Evolutionary conservation across 2,113 vertebrate genomes (phyloP).

Genomic region (Rhinopithecus roxellana): DNA sequence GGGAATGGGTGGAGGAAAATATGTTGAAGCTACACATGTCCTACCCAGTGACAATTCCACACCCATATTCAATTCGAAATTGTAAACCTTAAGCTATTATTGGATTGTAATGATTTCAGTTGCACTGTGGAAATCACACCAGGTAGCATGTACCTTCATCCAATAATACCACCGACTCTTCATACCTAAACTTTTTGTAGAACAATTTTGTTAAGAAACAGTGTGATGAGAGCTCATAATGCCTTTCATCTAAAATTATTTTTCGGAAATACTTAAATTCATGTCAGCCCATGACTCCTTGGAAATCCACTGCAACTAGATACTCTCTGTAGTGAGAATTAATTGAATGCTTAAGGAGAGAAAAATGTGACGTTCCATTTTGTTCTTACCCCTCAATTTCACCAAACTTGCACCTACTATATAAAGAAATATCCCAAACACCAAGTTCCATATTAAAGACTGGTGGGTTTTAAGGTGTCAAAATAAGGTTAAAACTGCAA

Average conservation of each 20-base stretch:
- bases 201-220: not conserved
- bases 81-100: not conserved
- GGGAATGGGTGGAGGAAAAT: constrained; percentile 56
- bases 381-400: not conserved
- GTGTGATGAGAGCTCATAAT: not conserved
- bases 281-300: not conserved
- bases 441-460: constrained; percentile 9
- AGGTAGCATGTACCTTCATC: not conserved
- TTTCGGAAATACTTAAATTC: constrained; percentile 41
- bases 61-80: constrained; percentile 64
- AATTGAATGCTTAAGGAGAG: not conserved
- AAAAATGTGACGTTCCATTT: not conserved
- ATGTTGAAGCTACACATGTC: not conserved
- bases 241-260: constrained; percentile 25
- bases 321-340: not conserved
- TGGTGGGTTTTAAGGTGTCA: not conserved
- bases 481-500: constrained; percentile 18
- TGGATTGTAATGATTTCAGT: constrained; percentile 19
- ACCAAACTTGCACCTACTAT: constrained; percentile 19
- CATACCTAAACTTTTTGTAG: not conserved
- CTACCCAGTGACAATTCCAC: constrained; percentile 11
- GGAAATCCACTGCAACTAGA: not conserved
- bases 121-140: not conserved
- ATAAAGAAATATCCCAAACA: constrained; percentile 3
- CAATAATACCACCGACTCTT: not conserved